Evolutionary conservation across 23 tunicate genomes (phyloP).

Genomic region (Ciona savignyi): DNA sequence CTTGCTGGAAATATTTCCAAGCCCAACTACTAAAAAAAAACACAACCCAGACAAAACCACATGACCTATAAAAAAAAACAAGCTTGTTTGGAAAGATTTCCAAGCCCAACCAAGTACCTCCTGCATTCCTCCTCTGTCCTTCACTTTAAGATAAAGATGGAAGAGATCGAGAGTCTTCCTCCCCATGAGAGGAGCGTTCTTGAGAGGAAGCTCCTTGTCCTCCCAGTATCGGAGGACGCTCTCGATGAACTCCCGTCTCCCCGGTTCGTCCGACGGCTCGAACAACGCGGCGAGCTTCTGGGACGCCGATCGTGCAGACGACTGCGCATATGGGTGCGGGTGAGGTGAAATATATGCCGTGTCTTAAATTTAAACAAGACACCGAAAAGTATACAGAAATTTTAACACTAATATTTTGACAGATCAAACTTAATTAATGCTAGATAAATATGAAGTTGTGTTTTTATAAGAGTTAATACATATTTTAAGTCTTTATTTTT

Average conservation of each 20-base stretch:
- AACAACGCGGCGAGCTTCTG: slow-evolving; percentile 79
- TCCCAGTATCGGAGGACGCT: slow-evolving; percentile 82
- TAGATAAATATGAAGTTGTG: too few species aligned
- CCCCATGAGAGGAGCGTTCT: slow-evolving; percentile 96
- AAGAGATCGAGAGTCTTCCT: slow-evolving; percentile 80
- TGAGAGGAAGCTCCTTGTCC: slow-evolving; percentile 72
- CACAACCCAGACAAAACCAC: too few species aligned
- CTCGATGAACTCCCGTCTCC: slow-evolving; percentile 80
- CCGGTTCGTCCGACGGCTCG: slow-evolving; percentile 90
- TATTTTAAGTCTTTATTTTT: too few species aligned
- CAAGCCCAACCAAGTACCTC: slow-evolving; percentile 58
- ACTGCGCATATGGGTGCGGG: slow-evolving; percentile 13
- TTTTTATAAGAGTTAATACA: too few species aligned
- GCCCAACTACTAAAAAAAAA: too few species aligned
- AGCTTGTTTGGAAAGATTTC: too few species aligned
- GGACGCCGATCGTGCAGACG: slow-evolving; percentile 73
- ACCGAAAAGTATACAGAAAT: too few species aligned
- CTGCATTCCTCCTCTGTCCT: slow-evolving; percentile 82
- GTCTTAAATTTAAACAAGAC: too few species aligned
- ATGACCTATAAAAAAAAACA: too few species aligned
- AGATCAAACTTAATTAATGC: too few species aligned
- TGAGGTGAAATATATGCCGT: neutral
- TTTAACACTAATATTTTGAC: too few species aligned
- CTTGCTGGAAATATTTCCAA: too few species aligned
- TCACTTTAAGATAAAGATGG: slow-evolving; percentile 56